A percentile compares a stretch with the other conserved stretches of the same genome.
phyloP scores from a whole-genome alignment of 2,888 invertebrate genomes.

The Agrochola macilenta region DNA sequence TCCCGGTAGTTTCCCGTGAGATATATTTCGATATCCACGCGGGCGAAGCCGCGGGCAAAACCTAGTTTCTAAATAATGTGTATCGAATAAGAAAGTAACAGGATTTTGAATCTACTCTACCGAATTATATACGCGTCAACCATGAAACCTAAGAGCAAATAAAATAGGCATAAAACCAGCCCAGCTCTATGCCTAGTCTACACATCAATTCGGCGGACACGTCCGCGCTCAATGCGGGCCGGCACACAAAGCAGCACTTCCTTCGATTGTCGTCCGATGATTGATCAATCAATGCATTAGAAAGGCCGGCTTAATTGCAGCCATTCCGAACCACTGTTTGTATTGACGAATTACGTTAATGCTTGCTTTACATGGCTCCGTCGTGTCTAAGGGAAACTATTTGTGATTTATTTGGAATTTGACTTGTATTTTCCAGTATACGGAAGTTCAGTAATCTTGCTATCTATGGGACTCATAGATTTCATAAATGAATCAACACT shows the following conservation, averaged over 20 bases:
- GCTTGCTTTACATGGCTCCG: constrained; percentile 62
- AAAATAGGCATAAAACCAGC: constrained; percentile 53
- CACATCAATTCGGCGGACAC: constrained; percentile 75
- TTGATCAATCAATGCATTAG: constrained; percentile 89
- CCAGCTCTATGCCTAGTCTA: constrained; percentile 62
- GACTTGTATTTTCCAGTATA: constrained; percentile 2
- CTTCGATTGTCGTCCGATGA: constrained; percentile 86
- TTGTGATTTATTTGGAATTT: constrained; percentile 20
- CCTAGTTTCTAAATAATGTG: no score
- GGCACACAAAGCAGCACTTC: constrained; percentile 83
- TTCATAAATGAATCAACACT: not conserved
- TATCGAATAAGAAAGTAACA: not conserved
- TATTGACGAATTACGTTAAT: constrained; percentile 79
- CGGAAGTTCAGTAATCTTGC: not conserved
- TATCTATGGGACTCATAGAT: not conserved
- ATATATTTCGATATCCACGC: no score
- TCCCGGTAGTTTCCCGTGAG: no score
- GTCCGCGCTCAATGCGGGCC: constrained; percentile 81
- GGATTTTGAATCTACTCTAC: not conserved
- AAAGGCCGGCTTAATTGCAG: constrained; percentile 86
- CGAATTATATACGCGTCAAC: not conserved
- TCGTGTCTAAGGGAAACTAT: constrained; percentile 29
- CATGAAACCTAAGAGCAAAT: not conserved
- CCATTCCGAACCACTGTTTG: constrained; percentile 86
- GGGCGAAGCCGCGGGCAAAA: no score